These are phyloP conservation scores for Pterocles orientalis DNA, from an alignment of 2,113 vertebrate genomes.

Conservation along the genomic window DNA sequence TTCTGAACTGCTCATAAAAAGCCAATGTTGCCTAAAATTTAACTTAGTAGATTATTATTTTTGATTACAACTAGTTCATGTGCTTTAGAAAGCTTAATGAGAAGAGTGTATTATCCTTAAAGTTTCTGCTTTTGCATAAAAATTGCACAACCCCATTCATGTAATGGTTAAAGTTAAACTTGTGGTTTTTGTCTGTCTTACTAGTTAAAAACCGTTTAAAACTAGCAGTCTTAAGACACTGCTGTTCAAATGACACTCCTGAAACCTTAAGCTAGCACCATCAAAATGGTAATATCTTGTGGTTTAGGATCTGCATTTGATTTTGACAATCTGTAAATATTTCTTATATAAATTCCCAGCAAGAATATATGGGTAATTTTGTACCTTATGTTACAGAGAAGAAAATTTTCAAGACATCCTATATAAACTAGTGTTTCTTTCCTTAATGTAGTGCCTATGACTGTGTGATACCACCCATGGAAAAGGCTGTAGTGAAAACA, in stretches of 20 bases:
- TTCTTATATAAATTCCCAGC: background rate
- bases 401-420: background rate
- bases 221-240: background rate
- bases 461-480: slow-evolving; percentile 85
- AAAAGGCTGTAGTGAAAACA: slow-evolving; percentile 91
- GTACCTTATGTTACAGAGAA: background rate
- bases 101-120: background rate
- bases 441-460: slow-evolving; percentile 86
- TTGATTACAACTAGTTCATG: background rate
- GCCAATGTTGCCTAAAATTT: background rate
- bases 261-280: background rate
- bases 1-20: background rate
- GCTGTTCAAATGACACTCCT: background rate
- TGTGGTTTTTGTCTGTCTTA: background rate
- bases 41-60: background rate
- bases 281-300: background rate
- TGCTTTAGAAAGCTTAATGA: background rate
- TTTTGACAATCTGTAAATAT: background rate
- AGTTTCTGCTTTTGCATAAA: background rate
- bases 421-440: background rate
- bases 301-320: background rate
- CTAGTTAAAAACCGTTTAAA: background rate
- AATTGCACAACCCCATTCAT: background rate
- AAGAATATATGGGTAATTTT: background rate
- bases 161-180: background rate